Conservation (phyloP, 2,888 invertebrate species). For the Argynnis bischoffii region DNA sequence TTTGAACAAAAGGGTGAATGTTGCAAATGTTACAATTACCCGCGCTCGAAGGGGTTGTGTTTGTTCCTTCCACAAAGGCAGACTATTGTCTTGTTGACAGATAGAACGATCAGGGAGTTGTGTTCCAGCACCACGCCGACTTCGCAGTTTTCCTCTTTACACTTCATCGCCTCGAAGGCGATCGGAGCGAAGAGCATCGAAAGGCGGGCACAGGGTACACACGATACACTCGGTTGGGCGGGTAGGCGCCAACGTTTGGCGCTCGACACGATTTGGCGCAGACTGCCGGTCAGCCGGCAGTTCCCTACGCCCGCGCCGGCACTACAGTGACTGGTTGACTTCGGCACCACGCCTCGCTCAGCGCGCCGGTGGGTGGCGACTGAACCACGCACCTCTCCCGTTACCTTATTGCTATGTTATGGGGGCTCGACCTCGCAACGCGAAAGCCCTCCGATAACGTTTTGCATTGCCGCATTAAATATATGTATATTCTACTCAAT, state of each 20-base stretch:
- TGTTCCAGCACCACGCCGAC: slow-evolving; percentile 79
- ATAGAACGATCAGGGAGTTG: slow-evolving; percentile 78
- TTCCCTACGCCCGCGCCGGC: slow-evolving; percentile 61
- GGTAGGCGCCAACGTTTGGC: slow-evolving; percentile 60
- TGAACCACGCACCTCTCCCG: slow-evolving; percentile 74
- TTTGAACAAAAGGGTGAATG: slow-evolving; percentile 6
- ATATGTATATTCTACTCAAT: slow-evolving; percentile 23
- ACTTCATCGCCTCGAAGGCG: slow-evolving; percentile 82
- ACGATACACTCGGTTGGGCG: slow-evolving; percentile 54
- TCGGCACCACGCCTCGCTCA: slow-evolving; percentile 72
- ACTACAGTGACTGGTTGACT: slow-evolving; percentile 76
- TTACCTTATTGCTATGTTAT: slow-evolving; percentile 78
- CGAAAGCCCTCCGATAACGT: slow-evolving; percentile 60
- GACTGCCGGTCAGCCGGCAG: slow-evolving; percentile 66
- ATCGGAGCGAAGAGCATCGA: slow-evolving; percentile 81
- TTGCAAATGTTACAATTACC: slow-evolving; percentile 57
- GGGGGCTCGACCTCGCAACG: slow-evolving; percentile 73
- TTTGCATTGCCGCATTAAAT: slow-evolving; percentile 37
- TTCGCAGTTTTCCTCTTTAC: slow-evolving; percentile 82
- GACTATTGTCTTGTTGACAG: slow-evolving; percentile 79
- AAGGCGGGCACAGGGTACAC: slow-evolving; percentile 69
- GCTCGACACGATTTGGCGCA: slow-evolving; percentile 73
- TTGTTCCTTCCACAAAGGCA: slow-evolving; percentile 78
- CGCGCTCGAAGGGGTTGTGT: slow-evolving; percentile 78
- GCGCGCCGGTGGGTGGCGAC: slow-evolving; percentile 76